phyloP scores from a whole-genome alignment of 2,113 vertebrate genomes.

The Cnemophilus loriae region DNA sequence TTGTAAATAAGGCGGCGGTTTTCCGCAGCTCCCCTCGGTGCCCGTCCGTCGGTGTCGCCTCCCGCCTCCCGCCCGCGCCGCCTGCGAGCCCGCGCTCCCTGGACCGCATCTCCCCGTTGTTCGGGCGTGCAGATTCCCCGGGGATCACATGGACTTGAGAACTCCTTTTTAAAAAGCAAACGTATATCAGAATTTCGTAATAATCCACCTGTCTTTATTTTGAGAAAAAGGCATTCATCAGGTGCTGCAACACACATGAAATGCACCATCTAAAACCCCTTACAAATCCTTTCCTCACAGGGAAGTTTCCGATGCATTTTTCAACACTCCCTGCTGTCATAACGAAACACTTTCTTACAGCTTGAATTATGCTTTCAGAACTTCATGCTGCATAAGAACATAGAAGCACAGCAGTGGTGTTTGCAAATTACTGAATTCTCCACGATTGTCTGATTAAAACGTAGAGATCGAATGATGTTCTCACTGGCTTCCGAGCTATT shows the following conservation, averaged over 20 bases:
- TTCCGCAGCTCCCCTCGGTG: not conserved
- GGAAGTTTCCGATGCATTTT: not conserved
- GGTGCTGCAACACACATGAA: not conserved
- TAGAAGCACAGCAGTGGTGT: not conserved
- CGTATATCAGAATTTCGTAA: not conserved
- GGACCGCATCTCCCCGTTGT: fast-evolving
- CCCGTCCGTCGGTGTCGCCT: not conserved
- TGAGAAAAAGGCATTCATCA: not conserved
- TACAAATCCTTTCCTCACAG: not conserved
- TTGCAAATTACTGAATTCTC: not conserved
- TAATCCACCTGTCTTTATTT: not conserved
- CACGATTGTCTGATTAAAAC: not conserved
- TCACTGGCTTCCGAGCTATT: not conserved
- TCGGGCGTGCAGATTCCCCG: not conserved
- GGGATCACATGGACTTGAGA: not conserved
- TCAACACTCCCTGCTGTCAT: not conserved
- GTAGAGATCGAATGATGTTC: not conserved
- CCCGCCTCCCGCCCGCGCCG: not conserved
- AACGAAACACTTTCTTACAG: not conserved
- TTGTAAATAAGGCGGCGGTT: not conserved
- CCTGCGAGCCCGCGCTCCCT: not conserved
- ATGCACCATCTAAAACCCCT: not conserved
- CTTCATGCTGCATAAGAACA: not conserved
- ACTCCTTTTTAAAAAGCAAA: not conserved
- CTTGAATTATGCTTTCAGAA: not conserved